These are phyloP conservation scores for Dinoponera quadriceps DNA, from an alignment of 1,140 invertebrate species.

Conservation along the genomic window DNA sequence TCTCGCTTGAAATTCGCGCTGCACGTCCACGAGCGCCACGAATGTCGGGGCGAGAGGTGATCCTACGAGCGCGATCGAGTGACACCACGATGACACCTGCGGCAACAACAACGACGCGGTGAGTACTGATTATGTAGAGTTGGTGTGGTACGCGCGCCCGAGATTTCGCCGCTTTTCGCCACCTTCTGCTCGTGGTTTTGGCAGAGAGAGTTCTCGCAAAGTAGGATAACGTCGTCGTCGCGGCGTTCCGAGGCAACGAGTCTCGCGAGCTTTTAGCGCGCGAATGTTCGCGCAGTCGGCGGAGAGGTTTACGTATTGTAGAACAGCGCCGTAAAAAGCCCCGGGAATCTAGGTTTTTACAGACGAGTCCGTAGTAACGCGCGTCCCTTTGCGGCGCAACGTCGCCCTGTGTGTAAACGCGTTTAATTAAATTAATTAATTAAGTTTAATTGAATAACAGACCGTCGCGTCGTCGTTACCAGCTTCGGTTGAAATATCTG, in stretches of 20 bases:
- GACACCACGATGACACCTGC: slow-evolving; percentile 28
- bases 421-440: no score
- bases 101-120: not conserved
- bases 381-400: no score
- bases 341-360: no score
- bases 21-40: slow-evolving; percentile 9
- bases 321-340: no score
- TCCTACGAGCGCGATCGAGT: slow-evolving; percentile 23
- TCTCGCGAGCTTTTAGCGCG: slow-evolving; percentile 31
- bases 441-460: no score
- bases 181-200: slow-evolving; percentile 4
- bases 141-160: not conserved
- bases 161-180: not conserved
- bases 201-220: slow-evolving; percentile 17
- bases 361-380: no score
- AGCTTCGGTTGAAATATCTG: no score
- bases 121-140: slow-evolving; percentile 37
- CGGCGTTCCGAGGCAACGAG: no score
- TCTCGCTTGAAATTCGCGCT: slow-evolving; percentile 24
- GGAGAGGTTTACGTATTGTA: no score
- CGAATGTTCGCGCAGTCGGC: no score
- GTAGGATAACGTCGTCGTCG: slow-evolving; percentile 22
- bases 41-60: slow-evolving; percentile 8
- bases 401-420: no score
- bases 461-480: no score